Base-by-base conservation (phyloP, 2,797 vertebrate species). In the Hydrolagus colliei region DNA sequence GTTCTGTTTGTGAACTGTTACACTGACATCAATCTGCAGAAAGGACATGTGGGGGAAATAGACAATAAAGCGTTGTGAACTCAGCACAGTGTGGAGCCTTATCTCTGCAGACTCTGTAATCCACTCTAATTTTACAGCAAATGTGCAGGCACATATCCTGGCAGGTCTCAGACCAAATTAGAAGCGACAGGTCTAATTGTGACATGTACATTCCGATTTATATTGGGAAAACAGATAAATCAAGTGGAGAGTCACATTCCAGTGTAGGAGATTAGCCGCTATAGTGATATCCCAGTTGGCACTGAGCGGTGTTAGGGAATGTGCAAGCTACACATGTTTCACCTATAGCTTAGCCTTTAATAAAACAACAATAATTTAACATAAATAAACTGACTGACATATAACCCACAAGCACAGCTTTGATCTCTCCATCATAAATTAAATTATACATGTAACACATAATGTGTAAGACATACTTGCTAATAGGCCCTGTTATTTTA, bases 101-200 rank as follows among this genome's bases (percentile, higher is more conserved):
- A 71, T 16, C 20, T 12, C 32, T 18, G 73, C 14, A 35, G 13
- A 32, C 32, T 80, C n/a, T 65, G 62, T 67, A 80, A 76, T 76
- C 74, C 41, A 59, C 74, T 59, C 41, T 76, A 59, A 80, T 80
- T 80, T 27, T 80, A n/a, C 61, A 80, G 13, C 16, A 27, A 67
- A 63, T 63, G 27, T 80, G 22, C 63, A 22, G 10, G 63, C 62
- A 76, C 16, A 67, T 32, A 59, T 78, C 62, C 10, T 22, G 22
- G 59, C 59, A 78, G n/a, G 76, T 65, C 16, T n/a, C 63, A 67
- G 63, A 65, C 8, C 22, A 80, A 27, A 67, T 67, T 80, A 63
- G 78, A 32, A 80, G 78, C 27, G 76, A 35, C 14, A 80, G 62
- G 22, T 80, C 78, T 65, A 80, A 67, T 67, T 80, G 62, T 67